Conservation (phyloP, 2,113 vertebrate genomes). For the Elgaria multicarinata region DNA sequence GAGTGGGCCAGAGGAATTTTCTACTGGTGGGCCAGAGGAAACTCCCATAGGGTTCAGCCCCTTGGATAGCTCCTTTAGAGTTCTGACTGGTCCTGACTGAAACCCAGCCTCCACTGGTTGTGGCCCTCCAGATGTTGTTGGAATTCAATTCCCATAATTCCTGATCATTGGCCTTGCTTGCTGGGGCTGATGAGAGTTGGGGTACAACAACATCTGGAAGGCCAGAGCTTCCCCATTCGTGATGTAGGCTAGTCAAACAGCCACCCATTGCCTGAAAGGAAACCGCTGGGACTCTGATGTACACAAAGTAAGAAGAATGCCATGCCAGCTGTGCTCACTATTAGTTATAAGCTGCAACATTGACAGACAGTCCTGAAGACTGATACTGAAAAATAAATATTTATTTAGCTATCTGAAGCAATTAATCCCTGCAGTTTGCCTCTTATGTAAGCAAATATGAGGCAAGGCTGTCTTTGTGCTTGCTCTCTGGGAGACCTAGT, state of each 20-base stretch:
- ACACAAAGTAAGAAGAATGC: not conserved
- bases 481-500: constrained; percentile 55
- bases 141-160: no score
- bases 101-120: no score
- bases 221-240: no score
- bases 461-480: constrained; percentile 69
- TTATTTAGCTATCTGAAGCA: constrained; percentile 78
- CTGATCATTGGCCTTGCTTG: no score
- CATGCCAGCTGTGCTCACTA: constrained; percentile 61
- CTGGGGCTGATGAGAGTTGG: no score
- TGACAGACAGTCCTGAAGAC: constrained; percentile 72
- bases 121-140: no score
- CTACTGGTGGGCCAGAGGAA: no score
- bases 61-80: no score
- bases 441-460: constrained; percentile 73
- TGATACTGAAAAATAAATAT: constrained; percentile 76
- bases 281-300: not conserved
- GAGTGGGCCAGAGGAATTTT: no score
- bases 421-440: constrained; percentile 73
- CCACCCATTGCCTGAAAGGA: not conserved
- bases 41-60: no score
- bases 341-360: constrained; percentile 57
- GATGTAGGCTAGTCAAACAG: not conserved
- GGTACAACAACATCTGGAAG: no score
- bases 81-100: no score